Base-by-base conservation (phyloP, 2,113 vertebrate species). In the Balaeniceps rex region DNA sequence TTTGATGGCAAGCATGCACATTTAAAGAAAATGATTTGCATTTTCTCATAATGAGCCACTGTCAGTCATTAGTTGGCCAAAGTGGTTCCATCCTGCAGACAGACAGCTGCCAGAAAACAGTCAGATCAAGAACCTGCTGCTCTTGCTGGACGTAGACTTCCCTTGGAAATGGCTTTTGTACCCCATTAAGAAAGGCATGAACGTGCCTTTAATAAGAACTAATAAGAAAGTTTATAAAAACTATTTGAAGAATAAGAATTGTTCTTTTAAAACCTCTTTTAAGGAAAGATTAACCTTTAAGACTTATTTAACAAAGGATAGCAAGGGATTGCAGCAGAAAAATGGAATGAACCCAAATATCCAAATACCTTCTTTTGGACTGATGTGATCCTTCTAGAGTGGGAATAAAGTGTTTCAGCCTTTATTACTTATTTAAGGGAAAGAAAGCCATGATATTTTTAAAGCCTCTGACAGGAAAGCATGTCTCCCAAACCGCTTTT, bases 161-260 rank as follows among this genome's bases (percentile, higher is more conserved):
- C 92, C 82, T 94, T 95, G 92, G 87, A 95, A 95, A 94, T 77
- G 33, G 70, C 49, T 76, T 95, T 96, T 91, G 63, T 93, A 79
- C 83, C 70, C 63, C 70, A 91, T 74, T 85, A 63, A 89, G 93
- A 94, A 94, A 94, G 93, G 63, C 92, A 91, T 94, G 93, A 97
- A 96, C 86, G 95, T 2, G 18, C 66, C 49, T 89, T 91, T 95
- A 93, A 28, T 89, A 94, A 42, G 89, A 85, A 28, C 44, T 85
- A 95, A 83, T 91, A 96, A 91, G 81, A 93, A 93, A 90, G 91
- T 95, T 94, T 93, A 51, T 92, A 88, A 80, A 58, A 88, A 88
- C 87, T 93, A 80, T 85, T 94, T 82, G 87, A 87, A 83, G 63
- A 49, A 34, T 42, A 34, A 71, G 74, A 93, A 90, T 90, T 57